A percentile compares a stretch with the other conserved stretches of the same genome.
These are phyloP conservation scores for Acropora tenuis DNA, from an alignment of 64 coral and sea anemone genomes.

Conservation along the genomic window DNA sequence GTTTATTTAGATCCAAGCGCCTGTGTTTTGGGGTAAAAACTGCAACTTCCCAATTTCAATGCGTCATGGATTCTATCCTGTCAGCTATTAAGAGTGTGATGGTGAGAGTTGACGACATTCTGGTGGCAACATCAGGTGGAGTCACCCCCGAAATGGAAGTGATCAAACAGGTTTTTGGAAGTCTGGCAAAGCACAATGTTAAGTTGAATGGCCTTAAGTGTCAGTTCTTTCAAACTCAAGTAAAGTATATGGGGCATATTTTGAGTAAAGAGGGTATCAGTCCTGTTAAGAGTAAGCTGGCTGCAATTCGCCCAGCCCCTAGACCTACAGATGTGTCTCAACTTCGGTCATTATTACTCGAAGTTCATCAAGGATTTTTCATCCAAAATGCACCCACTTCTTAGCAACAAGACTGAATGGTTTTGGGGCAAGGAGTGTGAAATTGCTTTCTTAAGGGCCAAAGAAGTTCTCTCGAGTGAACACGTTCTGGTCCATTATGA, in stretches of 20 bases:
- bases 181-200: slow-evolving; percentile 35
- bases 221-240: slow-evolving; percentile 16
- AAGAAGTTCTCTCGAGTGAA: slow-evolving; percentile 35
- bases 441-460: slow-evolving; percentile 24
- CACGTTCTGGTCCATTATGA: too few relatives aligned
- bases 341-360: slow-evolving; percentile 50
- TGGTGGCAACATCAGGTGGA: slow-evolving; percentile 34
- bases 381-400: slow-evolving; percentile 43
- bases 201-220: slow-evolving; percentile 15
- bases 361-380: slow-evolving; percentile 64
- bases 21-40: too few relatives aligned
- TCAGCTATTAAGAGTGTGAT: too few relatives aligned
- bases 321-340: slow-evolving; percentile 46
- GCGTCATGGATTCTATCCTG: too few relatives aligned
- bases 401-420: slow-evolving; percentile 48
- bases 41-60: too few relatives aligned
- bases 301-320: slow-evolving; percentile 26
- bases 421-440: slow-evolving; percentile 25
- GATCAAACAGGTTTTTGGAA: slow-evolving; percentile 34
- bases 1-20: too few relatives aligned
- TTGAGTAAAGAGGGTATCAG: slow-evolving; percentile 46
- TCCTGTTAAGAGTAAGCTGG: slow-evolving; percentile 42
- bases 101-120: slow-evolving; percentile 37
- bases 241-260: slow-evolving; percentile 62
- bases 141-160: not conserved